Base-by-base conservation (phyloP, 2,797 vertebrate species). In the Enteromius fasciolatus region DNA sequence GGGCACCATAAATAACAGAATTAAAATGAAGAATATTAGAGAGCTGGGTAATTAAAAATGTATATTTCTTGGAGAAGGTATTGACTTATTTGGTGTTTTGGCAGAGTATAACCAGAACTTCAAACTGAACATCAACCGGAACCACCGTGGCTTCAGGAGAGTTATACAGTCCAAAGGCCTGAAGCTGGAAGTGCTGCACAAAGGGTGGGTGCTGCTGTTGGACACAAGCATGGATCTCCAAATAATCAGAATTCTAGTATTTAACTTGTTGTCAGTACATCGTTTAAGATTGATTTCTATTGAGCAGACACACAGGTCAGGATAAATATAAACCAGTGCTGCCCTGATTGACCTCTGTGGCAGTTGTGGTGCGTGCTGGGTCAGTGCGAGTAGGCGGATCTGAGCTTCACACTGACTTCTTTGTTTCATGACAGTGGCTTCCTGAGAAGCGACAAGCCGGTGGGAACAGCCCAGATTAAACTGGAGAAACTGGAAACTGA, bases 161-260 rank as follows among this genome's bases (percentile, higher is more conserved):
- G 93, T 96, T 0, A 88, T 99, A 87, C 93, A 96, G 20, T 94
- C 95, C 74, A 99, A 98, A 93, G 97, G 98, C 84, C 93, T 99
- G 79, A 99, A 99, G 86, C 97, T 99, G 76, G 98, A 99, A 90
- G 92, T 99, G 88, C 96, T 97, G 89, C 97, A 99, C 92, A 99
- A 98, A 94, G 97, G 97, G 98, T 99, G 91, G 95, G 95, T 76
- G 11, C 3, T 75, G 0, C 14, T n/a, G 10, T 59, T 25, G 54
- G 54, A 59, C n/a, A 59, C 1, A 14, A 59, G n/a, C n/a, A 59
- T 9, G 2, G n/a, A 59, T 59, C 28, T 36, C 28, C 36, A 17
- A 36, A 25, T 72, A 41, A 54, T 39, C 36, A 1, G 31, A 31
- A 39, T 23, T 57, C 20, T 18, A 28, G 14, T 0, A 76, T 14